These are phyloP conservation scores for Amphiura filiformis DNA, from an alignment of 35 echinoderm and acorn worm genomes.

Conservation along the genomic window DNA sequence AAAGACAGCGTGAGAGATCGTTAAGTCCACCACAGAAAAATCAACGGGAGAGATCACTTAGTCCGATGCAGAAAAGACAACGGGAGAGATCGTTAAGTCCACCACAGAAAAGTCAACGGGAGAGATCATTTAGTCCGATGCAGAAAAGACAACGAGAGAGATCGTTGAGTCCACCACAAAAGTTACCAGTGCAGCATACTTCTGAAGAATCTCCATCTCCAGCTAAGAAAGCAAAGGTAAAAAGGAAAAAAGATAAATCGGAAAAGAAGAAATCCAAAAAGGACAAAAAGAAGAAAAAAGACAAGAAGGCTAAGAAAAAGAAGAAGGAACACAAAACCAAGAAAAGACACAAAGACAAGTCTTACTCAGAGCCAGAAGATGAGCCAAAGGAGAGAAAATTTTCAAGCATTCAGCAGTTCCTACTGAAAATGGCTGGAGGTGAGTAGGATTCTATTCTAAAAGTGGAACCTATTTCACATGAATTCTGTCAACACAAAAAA, in stretches of 20 bases:
- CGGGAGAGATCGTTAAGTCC: neutral
- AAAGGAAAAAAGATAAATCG: slow-evolving; percentile 17
- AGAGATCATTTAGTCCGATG: neutral
- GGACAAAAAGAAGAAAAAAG: slow-evolving; percentile 71
- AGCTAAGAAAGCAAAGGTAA: slow-evolving; percentile 10
- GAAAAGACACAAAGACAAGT: slow-evolving; percentile 30
- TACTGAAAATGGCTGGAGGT: slow-evolving; percentile 73
- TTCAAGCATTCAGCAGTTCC: slow-evolving; percentile 64
- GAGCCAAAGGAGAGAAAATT: slow-evolving; percentile 17
- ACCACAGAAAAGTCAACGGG: too few relatives aligned
- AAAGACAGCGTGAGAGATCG: neutral
- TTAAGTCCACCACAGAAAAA: neutral
- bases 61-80: neutral
- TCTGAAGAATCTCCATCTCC: neutral
- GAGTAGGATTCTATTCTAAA: too few relatives aligned
- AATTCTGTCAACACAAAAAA: too few relatives aligned
- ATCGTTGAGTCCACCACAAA: neutral
- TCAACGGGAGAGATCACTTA: neutral
- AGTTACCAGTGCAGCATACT: neutral
- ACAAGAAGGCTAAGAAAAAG: slow-evolving; percentile 43
- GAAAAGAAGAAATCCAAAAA: slow-evolving; percentile 60
- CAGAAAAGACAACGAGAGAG: neutral
- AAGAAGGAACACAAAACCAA: slow-evolving; percentile 30
- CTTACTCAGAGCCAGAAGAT: neutral
- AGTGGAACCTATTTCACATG: too few relatives aligned